phyloP scores from a whole-genome alignment of 2,888 invertebrate genomes.

The Megamerina dolium region DNA sequence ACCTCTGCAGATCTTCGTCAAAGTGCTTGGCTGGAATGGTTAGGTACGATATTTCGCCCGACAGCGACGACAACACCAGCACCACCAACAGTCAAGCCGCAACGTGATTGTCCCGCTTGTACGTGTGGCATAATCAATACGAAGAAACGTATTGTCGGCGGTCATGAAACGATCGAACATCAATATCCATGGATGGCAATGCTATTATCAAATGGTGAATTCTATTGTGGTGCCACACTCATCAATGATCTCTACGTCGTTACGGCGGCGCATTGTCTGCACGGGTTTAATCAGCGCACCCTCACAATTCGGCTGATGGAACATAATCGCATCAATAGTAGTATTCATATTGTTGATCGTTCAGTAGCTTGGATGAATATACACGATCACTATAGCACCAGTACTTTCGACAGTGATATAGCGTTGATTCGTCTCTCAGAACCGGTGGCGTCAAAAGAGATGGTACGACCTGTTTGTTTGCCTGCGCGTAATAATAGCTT shows the following conservation, averaged over 20 bases:
- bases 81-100: constrained; percentile 16
- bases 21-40: constrained; percentile 36
- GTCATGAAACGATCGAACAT: constrained; percentile 65
- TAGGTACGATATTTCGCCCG: constrained; percentile 33
- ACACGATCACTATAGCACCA: constrained; percentile 63
- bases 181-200: constrained; percentile 67
- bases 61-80: constrained; percentile 9
- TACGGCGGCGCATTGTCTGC: constrained; percentile 72
- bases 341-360: constrained; percentile 37
- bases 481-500: constrained; percentile 50
- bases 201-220: constrained; percentile 52
- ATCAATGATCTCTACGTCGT: constrained; percentile 68
- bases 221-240: constrained; percentile 72
- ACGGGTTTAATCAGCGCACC: constrained; percentile 55
- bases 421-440: constrained; percentile 65
- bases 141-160: constrained; percentile 68
- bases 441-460: constrained; percentile 54
- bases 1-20: constrained; percentile 28
- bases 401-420: constrained; percentile 76
- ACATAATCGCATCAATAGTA: constrained; percentile 59
- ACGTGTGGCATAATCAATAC: constrained; percentile 66
- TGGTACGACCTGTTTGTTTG: constrained; percentile 71
- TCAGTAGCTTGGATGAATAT: constrained; percentile 51
- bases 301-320: constrained; percentile 65
- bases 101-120: constrained; percentile 33